phyloP scores from a whole-genome alignment of 2,888 invertebrate species.

The Dorcus parallelipipedus region DNA sequence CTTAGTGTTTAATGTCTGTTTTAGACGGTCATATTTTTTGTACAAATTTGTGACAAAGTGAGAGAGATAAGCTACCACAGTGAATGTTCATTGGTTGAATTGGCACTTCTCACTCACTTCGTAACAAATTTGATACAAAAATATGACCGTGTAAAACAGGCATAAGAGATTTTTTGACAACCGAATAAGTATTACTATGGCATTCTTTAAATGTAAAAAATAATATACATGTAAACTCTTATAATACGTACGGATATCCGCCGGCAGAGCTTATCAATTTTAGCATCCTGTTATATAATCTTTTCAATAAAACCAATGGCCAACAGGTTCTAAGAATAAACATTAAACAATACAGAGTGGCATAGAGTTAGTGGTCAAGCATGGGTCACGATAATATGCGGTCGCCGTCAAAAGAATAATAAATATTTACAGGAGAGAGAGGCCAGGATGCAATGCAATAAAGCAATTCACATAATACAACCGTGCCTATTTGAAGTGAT shows the following conservation, averaged over 20 bases:
- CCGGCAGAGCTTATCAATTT: slow-evolving; percentile 12
- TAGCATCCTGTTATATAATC: slow-evolving; percentile 16
- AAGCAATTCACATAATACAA: slow-evolving; percentile 3
- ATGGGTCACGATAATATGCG: slow-evolving; percentile 24
- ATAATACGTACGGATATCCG: slow-evolving; percentile 10
- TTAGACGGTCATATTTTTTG: no score
- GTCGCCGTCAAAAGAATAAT: slow-evolving; percentile 15
- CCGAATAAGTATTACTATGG: no score
- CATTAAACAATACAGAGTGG: neutral
- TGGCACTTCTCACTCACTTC: no score
- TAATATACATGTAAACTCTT: no score
- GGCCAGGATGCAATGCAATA: neutral
- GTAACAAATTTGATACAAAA: no score
- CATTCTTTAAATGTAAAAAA: no score
- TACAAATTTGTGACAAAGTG: no score
- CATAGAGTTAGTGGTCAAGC: slow-evolving; percentile 19
- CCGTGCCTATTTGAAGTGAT: slow-evolving; percentile 12
- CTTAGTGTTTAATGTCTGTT: no score
- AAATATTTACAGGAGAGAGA: slow-evolving; percentile 2
- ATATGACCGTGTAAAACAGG: no score
- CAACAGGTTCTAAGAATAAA: slow-evolving; percentile 2
- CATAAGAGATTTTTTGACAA: no score
- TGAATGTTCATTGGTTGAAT: no score
- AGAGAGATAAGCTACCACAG: no score
- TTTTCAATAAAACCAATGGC: slow-evolving; percentile 13